These are phyloP conservation scores for Mimas tiliae DNA, from an alignment of 2,888 invertebrate species.

Conservation along the genomic window DNA sequence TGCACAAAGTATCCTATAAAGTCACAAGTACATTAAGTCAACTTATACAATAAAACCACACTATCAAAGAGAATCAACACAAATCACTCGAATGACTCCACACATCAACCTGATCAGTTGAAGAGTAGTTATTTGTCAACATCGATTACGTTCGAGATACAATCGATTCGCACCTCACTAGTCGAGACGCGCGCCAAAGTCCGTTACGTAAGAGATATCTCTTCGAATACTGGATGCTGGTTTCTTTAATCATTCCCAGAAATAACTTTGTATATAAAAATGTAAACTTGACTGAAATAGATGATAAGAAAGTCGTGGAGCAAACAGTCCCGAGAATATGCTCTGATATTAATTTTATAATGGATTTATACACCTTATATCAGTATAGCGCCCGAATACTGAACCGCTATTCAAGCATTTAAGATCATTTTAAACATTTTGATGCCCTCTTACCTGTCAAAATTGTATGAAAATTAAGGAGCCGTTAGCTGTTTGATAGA, in stretches of 20 bases:
- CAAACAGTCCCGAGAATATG: too few relatives aligned
- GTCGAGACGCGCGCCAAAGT: constrained; percentile 8
- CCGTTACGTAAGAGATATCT: constrained; percentile 16
- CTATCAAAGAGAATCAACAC: not conserved
- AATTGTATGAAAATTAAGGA: too few relatives aligned
- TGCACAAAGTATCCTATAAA: not conserved
- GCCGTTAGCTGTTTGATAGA: too few relatives aligned
- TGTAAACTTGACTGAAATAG: not conserved
- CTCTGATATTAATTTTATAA: too few relatives aligned
- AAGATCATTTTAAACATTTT: too few relatives aligned
- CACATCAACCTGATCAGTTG: constrained; percentile 1
- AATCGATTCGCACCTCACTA: constrained; percentile 16
- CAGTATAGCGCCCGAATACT: too few relatives aligned
- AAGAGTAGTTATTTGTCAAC: constrained; percentile 7
- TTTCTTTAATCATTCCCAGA: constrained; percentile 6
- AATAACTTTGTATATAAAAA: not conserved
- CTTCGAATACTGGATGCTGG: not conserved
- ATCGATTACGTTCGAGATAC: constrained; percentile 15
- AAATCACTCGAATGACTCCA: not conserved
- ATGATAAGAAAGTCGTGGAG: not conserved
- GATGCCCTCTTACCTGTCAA: too few relatives aligned
- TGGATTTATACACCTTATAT: too few relatives aligned
- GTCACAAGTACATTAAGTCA: not conserved
- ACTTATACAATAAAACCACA: not conserved
- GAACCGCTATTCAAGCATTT: too few relatives aligned